Conservation (phyloP, 2,113 vertebrate genomes). For the Elgaria multicarinata region DNA sequence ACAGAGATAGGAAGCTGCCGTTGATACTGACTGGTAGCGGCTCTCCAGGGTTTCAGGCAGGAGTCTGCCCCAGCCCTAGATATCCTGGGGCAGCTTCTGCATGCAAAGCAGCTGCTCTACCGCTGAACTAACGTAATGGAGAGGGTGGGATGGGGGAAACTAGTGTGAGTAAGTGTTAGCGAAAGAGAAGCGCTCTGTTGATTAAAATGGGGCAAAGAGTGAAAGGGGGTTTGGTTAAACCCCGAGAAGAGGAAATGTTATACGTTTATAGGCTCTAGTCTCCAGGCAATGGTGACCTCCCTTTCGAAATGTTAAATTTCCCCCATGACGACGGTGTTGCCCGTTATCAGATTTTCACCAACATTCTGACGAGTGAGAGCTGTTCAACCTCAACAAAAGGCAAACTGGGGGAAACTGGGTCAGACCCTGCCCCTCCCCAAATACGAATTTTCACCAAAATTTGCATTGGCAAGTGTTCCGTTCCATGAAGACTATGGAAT, state of each 20-base stretch:
- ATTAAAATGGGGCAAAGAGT: neutral
- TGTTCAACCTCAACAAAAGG: neutral
- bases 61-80: no score
- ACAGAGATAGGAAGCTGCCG: no score
- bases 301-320: neutral
- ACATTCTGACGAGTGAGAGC: neutral
- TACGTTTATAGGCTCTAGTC: neutral
- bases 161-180: neutral
- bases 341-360: no score
- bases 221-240: neutral
- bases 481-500: neutral
- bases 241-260: neutral
- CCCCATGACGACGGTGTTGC: neutral
- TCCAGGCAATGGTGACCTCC: neutral
- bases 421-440: no score
- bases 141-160: no score
- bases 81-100: no score
- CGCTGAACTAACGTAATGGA: no score
- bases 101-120: no score
- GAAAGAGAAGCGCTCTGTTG: neutral
- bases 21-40: no score
- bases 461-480: neutral
- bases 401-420: neutral
- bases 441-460: neutral
- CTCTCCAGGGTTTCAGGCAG: no score